phyloP scores from a whole-genome alignment of 2,113 vertebrate genomes.

The Sinocyclocheilus anshuiensis region DNA sequence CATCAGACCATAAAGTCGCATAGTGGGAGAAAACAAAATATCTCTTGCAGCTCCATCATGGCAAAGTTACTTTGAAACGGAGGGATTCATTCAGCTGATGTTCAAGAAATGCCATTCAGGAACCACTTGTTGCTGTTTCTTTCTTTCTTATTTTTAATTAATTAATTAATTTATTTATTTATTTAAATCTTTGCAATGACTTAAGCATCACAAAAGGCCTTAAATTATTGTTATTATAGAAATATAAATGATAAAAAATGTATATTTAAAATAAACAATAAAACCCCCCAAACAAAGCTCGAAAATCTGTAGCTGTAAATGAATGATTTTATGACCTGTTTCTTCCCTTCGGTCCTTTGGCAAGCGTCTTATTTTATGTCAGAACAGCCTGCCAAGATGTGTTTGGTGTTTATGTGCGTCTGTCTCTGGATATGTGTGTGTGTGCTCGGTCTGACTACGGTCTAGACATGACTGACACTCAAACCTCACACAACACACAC shows the following conservation, averaged over 20 bases:
- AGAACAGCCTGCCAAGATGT: conserved; percentile 39
- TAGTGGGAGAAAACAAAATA: not conserved
- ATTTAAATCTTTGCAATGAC: not conserved
- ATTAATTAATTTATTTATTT: too few species aligned
- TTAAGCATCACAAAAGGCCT: not conserved
- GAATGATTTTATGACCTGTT: conserved; percentile 58
- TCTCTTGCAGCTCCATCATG: conserved; percentile 18
- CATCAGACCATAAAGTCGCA: not conserved
- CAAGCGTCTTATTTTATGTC: conserved; percentile 47
- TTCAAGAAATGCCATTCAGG: not conserved
- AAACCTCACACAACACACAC: conserved; percentile 52
- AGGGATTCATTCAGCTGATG: not conserved
- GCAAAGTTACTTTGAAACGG: conserved; percentile 2
- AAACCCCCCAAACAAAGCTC: conserved; percentile 26
- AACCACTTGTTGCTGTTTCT: conserved; percentile 28
- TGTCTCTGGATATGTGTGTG: conserved; percentile 38
- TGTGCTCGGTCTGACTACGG: conserved; percentile 53
- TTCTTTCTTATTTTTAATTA: not conserved
- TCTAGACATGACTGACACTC: conserved; percentile 67
- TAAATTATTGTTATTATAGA: not conserved
- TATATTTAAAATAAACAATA: not conserved
- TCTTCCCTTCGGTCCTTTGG: conserved; percentile 50
- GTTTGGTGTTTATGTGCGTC: conserved; percentile 42
- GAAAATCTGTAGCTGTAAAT: conserved; percentile 56
- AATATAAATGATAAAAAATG: not conserved